Evolutionary conservation across 2,888 invertebrate species (phyloP), one percentile per base, ranked within the genome.

Genomic region (Acanthosepion pharaonis): DNA sequence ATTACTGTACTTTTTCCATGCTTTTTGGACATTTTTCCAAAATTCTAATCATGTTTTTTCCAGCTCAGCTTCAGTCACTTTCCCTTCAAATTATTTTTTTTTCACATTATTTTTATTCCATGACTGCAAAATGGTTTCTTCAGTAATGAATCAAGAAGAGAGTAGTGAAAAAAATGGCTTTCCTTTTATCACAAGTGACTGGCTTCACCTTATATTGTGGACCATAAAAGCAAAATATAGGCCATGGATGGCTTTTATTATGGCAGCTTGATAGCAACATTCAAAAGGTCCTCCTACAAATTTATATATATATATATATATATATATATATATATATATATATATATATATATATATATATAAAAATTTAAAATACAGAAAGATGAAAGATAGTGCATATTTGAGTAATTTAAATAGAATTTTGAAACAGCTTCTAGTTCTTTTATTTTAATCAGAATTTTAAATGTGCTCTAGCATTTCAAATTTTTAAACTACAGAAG

Each of bases 371-470:
- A 5, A 5, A 23, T 5, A 23, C 5, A 5, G 33, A n/a, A 42
- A 78, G 8, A 78, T n/a, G 11, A 78, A 78, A 78, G 9, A 78
- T 4, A 78, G 5, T n/a, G 33, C n/a, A n/a, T 9, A 78, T 28
- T 78, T 78, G 23, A 78, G 78, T 78, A 78, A 78, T 78, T 78
- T 78, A 78, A 78, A n/a, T 78, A 78, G 28, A 78, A 78, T n/a
- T 78, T 78, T n/a, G 9, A 78, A 78, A 78, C n/a, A 9, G 78
- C n/a, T n/a, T 78, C 11, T n/a, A 28, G n/a, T n/a, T 8, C 78
- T 18, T 78, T 78, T n/a, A 78, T 78, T 11, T 78, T 78, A 78
- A 15, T 78, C 15, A 78, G n/a, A 0, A 78, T 78, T 33, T 78
- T 78, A 78, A 78, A 78, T 78, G 33, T n/a, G 28, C 28, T n/a